A percentile compares a stretch with the other conserved stretches of the same genome.
Conservation (phyloP, 2,797 vertebrate genomes). For the Acropternis orthonyx region DNA sequence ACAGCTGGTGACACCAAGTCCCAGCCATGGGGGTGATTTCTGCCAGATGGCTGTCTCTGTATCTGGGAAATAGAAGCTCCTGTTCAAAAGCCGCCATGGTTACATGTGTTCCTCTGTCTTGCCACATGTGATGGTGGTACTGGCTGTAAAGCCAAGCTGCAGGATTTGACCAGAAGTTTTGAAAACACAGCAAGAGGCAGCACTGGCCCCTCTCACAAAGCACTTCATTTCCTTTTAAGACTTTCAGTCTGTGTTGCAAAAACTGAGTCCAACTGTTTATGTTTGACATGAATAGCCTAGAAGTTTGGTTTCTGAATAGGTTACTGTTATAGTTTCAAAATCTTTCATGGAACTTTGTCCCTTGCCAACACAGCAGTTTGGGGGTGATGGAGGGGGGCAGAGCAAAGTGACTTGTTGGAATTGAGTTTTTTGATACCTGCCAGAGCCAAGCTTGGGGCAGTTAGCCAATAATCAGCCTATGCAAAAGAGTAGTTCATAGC, state of each 20-base stretch:
- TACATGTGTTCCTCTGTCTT: not conserved
- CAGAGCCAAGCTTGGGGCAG: too few species aligned
- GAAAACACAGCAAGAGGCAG: not conserved
- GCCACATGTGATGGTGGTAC: not conserved
- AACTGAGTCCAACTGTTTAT: not conserved
- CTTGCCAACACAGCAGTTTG: too few species aligned
- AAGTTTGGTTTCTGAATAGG: conserved; percentile 28
- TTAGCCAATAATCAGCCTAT: too few species aligned
- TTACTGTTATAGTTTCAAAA: not conserved
- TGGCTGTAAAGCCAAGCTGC: not conserved
- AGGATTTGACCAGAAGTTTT: not conserved
- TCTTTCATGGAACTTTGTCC: too few species aligned
- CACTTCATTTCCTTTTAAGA: not conserved
- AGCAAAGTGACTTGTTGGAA: too few species aligned
- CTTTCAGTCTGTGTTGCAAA: not conserved
- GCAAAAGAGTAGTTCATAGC: too few species aligned
- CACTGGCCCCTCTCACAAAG: not conserved
- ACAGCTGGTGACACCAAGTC: not conserved
- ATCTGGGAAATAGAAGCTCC: not conserved
- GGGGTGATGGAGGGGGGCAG: too few species aligned
- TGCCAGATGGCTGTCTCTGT: not conserved
- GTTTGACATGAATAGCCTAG: conserved; percentile 16
- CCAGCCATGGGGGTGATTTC: not conserved
- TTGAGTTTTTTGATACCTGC: too few species aligned
- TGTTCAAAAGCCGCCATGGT: not conserved